Evolutionary conservation across 2,113 vertebrate genomes (phyloP).

Genomic region (Tetrao urogallus): DNA sequence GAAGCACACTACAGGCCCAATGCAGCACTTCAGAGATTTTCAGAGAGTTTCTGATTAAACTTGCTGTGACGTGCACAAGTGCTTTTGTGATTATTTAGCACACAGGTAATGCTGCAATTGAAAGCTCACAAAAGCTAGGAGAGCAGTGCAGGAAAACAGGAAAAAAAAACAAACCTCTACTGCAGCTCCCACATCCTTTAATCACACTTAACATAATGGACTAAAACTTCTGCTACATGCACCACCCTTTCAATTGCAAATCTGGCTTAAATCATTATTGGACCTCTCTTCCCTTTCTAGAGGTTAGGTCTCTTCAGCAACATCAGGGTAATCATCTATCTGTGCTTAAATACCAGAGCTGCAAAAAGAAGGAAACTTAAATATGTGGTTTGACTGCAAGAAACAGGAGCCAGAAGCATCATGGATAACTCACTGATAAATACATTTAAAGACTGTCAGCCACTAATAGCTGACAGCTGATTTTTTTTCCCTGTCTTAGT

Average conservation of each 20-base stretch:
- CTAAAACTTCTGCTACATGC: background rate
- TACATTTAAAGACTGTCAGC: background rate
- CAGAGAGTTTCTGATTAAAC: background rate
- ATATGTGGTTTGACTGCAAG: background rate
- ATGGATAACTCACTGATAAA: background rate
- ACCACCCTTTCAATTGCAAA: background rate
- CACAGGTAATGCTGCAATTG: background rate
- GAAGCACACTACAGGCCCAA: background rate
- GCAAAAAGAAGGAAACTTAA: background rate
- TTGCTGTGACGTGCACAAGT: background rate
- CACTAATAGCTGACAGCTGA: background rate
- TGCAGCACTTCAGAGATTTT: background rate
- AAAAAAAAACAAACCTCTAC: background rate
- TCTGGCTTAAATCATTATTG: background rate
- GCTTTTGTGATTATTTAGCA: background rate
- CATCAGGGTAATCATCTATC: background rate
- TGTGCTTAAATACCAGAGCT: background rate
- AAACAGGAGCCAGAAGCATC: background rate
- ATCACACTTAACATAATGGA: background rate
- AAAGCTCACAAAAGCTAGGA: background rate
- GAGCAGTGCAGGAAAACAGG: background rate
- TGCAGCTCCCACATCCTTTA: background rate
- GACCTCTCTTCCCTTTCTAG: background rate
- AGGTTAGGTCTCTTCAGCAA: background rate
- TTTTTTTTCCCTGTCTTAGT: background rate